A percentile compares a stretch with the other conserved stretches of the same genome.
phyloP scores from a whole-genome alignment of 2,113 vertebrate genomes.

The Cynocephalus volans region DNA sequence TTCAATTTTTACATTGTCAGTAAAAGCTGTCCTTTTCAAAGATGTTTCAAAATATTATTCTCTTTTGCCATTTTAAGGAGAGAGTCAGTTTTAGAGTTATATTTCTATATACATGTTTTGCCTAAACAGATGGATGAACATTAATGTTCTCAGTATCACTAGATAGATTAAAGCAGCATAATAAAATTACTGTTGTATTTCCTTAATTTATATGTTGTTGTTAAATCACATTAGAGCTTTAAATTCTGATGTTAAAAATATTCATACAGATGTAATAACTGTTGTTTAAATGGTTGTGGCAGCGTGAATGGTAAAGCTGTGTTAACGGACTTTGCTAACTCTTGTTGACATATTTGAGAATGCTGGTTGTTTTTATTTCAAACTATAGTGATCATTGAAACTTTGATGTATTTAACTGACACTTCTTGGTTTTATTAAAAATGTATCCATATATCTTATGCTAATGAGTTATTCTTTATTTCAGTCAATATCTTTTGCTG shows the following conservation, averaged over 20 bases:
- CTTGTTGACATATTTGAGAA: neutral
- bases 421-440: conserved; percentile 71
- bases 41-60: neutral
- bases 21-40: neutral
- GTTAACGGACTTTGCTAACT: neutral
- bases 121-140: neutral
- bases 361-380: conserved; percentile 47
- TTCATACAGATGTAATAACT: neutral
- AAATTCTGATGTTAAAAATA: neutral
- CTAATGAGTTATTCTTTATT: conserved; percentile 60
- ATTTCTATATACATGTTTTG: neutral
- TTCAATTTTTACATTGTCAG: neutral
- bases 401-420: conserved; percentile 61
- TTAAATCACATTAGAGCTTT: neutral
- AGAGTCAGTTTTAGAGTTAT: neutral
- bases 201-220: neutral
- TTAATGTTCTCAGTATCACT: neutral
- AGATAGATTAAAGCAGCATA: neutral
- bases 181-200: neutral
- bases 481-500: conserved; percentile 54
- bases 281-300: neutral
- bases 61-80: neutral
- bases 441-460: neutral
- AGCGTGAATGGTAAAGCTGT: neutral
- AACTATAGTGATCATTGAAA: conserved; percentile 46